Conservation (phyloP, 2,888 invertebrate species). For the Heliconius hortense region DNA sequence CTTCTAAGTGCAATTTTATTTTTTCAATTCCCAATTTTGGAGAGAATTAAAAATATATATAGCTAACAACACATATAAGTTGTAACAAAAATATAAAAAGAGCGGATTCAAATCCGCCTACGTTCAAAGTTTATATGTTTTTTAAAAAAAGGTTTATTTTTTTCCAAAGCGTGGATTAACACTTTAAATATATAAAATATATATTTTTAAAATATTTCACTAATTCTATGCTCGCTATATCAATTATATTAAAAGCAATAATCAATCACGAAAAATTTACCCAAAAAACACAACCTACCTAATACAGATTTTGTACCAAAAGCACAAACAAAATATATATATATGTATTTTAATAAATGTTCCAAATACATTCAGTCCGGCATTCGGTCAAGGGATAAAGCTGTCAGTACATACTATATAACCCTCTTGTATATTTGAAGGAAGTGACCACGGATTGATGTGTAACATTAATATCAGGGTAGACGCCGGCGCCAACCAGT, state of each 20-base stretch:
- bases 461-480: slow-evolving; percentile 26
- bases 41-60: no score
- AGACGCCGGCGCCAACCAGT: slow-evolving; percentile 29
- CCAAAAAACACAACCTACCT: neutral
- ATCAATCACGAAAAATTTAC: neutral
- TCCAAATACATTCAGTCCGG: neutral
- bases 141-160: no score
- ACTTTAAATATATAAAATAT: neutral
- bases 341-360: slow-evolving; percentile 13
- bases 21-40: no score
- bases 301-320: neutral
- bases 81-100: neutral
- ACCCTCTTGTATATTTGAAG: slow-evolving; percentile 18
- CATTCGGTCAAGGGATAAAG: slow-evolving; percentile 20
- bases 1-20: no score
- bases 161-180: no score
- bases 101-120: neutral
- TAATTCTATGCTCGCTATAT: neutral
- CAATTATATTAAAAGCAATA: neutral
- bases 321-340: neutral
- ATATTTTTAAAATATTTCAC: neutral
- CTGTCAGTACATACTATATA: slow-evolving; percentile 17
- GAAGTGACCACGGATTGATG: slow-evolving; percentile 30
- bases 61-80: no score
- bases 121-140: no score